Evolutionary conservation across 1,140 invertebrate genomes (phyloP), one percentile per base, ranked within the genome.

Genomic region (Macrobrachium nipponense): DNA sequence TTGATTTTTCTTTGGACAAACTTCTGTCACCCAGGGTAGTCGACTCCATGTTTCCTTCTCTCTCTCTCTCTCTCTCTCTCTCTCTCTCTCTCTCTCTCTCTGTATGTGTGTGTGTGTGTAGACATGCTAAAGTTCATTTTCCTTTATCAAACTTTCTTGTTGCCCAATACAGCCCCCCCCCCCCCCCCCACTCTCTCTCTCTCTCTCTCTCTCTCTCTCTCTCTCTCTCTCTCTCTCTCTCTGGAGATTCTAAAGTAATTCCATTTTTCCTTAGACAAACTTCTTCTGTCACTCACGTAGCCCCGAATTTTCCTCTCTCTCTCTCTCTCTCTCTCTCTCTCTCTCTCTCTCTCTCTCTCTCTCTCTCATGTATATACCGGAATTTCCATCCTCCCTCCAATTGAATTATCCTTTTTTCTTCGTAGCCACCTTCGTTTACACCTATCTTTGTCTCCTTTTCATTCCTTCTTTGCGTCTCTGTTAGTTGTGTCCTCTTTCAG

Each of bases 21-120:
- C 36, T 27, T 72, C 68, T 36, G 27, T 36, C 27, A 36, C 1
- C 27, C 27, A 36, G 1, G 27, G 27, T 36, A 36, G 27, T 36
- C 27, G n/a, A n/a, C 68, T 5, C 61, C 1, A 15, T 62, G 15
- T 62, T n/a, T 62, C 61, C n/a, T n/a, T 62, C 61, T 62, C 61
- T 62, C 61, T 62, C 61, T 62, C 61, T 62, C 61, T 62, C 61
- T 62, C 61, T 62, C 61, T 62, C 61, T 62, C 61, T 62, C 61
- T 62, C 61, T n/a, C 14, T n/a, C 14, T 17, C 6, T 36, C 70
- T 36, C 27, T 72, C 70, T 72, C 27, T n/a, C n/a, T n/a, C n/a
- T n/a, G n/a, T n/a, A n/a, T n/a, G n/a, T n/a, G n/a, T n/a, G n/a
- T n/a, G n/a, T 23, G n/a, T n/a, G n/a, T 36, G 27, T 36, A 4